phyloP scores from a whole-genome alignment of 2,113 vertebrate species.

The Brachyistius frenatus region DNA sequence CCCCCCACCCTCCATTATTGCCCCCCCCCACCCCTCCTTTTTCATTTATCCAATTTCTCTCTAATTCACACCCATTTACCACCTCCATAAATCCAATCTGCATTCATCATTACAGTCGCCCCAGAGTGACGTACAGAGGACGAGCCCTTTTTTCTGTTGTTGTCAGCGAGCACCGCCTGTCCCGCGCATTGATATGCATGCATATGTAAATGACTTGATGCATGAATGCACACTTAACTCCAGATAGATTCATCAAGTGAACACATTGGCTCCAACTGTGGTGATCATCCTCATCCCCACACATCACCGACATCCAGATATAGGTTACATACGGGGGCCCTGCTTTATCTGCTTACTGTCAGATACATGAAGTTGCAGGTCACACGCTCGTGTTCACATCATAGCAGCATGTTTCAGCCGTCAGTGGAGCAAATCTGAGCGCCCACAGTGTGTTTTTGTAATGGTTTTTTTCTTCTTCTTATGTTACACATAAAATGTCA shows the following conservation, averaged over 20 bases:
- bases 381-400: background rate
- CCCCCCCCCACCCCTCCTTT: constrained; percentile 22
- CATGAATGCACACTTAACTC: constrained; percentile 61
- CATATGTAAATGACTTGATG: constrained; percentile 70
- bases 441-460: background rate
- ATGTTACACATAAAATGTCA: background rate
- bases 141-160: constrained; percentile 25
- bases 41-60: constrained; percentile 77
- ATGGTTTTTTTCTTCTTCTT: background rate
- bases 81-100: constrained; percentile 75
- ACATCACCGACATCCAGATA: constrained; percentile 30
- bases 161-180: constrained; percentile 39
- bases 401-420: background rate
- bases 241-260: constrained; percentile 68
- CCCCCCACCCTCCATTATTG: constrained; percentile 38
- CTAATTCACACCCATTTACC: constrained; percentile 81
- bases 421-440: constrained; percentile 9
- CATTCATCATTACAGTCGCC: constrained; percentile 69
- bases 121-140: constrained; percentile 64
- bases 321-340: constrained; percentile 24
- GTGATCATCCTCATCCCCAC: constrained; percentile 58
- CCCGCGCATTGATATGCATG: constrained; percentile 51
- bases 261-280: constrained; percentile 65
- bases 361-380: constrained; percentile 10
- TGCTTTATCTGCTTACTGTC: constrained; percentile 37